Evolutionary conservation across 2,888 invertebrate species (phyloP), one percentile per base, ranked within the genome.

Genomic region (Drosophila limbata): DNA sequence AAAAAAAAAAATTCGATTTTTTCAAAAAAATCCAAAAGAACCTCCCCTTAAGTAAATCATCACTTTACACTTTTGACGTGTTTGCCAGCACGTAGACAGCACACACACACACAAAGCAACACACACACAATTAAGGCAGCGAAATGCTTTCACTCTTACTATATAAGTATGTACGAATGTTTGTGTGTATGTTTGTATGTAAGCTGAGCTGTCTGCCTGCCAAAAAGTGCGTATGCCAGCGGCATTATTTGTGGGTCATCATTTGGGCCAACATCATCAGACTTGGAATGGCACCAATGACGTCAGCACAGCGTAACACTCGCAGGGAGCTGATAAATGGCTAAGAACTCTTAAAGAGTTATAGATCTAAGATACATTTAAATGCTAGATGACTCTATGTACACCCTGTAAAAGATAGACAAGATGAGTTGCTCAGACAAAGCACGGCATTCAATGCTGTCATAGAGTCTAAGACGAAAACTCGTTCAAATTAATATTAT

Each of bases 101-200:
- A 35, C 48, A 60, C 73, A 75, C 33, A 45, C 61, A 35, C 31
- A 56, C 33, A 25, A 5, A n/a, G n/a, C n/a, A n/a, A 31, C 52
- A 28, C 40, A 48, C 44, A 69, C 11, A 42, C 48, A 19, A n/a
- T n/a, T 37, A 19, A 61, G 73, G 35, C 67, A 77, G 88, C 70
- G 75, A 84, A 84, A 88, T 84, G 84, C 84, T 84, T 84, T 84
- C 84, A 84, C 88, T 84, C 88, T 84, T 83, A 85, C 75, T 70
- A 70, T 74, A 72, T 82, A 37, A n/a, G 37, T 13, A 8, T 8
- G 8, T 28, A 28, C 8, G 25, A 1, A 6, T 21, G 11, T 33
- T 13, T 35, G 11, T 33, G 4, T 13, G 13, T 13, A 13, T 13
- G 35, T 37, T 6, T 37, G 37, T 37, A 8, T 37, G 6, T 37